Evolutionary conservation across 1,140 invertebrate species (phyloP), one percentile per base, ranked within the genome.

Genomic region (Mercenaria mercenaria): DNA sequence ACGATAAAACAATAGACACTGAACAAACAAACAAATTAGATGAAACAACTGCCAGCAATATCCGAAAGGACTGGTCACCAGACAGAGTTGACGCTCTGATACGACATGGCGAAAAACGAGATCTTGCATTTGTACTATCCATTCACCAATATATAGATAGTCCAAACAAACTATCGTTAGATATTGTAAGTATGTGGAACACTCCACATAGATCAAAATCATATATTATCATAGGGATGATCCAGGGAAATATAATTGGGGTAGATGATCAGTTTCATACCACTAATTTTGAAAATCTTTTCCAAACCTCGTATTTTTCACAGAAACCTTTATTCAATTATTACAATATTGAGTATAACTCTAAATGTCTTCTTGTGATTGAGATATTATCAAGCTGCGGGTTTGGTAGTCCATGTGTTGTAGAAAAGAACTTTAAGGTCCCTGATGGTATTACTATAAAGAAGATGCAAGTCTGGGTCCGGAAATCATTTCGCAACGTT

Each of bases 171-270:
- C 69, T 76, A n/a, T 67, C 43, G 11, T 11, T 69, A 11, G 67
- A 86, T 34, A 41, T 76, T 59, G 72, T 76, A 26, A 56, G 67
- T 69, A 56, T 86, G 69, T 86, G 83, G 83, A 86, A 76, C 26
- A 86, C 83, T 15, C 83, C 83, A 39, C 13, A 76, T 56, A 86
- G 50, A 59, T 10, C 15, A 26, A 56, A 37, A 15, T 74, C 83
- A 23, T 39, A 69, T 32, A 86, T 86, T 76, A 69, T 86, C 10
- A 56, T 86, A 20, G 83, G 83, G 29, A 56, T 86, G 6, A 26
- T 13, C 20, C 3, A 15, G 20, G n/a, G 41, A 4, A 56, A 0
- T 1, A 23, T 76, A 15, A 26, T 52, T 39, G 83, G 67, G 0
- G 47, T 52, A 4, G 43, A 56, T n/a, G 50, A 76, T 0, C 13